phyloP scores from a whole-genome alignment of 2,888 invertebrate genomes.

The Oxytorus armatus region DNA sequence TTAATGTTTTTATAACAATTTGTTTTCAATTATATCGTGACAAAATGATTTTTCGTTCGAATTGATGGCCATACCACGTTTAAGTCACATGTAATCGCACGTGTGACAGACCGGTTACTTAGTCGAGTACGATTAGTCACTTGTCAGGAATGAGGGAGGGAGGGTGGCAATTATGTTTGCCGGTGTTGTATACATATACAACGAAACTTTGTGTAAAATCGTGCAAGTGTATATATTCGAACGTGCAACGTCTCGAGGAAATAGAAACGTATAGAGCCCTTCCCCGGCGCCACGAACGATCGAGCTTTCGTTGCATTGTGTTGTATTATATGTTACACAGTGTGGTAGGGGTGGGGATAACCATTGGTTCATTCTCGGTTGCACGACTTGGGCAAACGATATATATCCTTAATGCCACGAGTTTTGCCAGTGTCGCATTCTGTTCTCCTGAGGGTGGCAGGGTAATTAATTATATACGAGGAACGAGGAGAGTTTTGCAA shows the following conservation, averaged over 20 bases:
- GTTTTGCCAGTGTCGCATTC: constrained; percentile 56
- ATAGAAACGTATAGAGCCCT: constrained; percentile 61
- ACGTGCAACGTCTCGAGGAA: constrained; percentile 31
- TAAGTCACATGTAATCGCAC: constrained; percentile 52
- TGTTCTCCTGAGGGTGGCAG: constrained; percentile 62
- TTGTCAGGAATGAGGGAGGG: constrained; percentile 54
- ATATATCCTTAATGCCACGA: constrained; percentile 46
- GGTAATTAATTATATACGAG: constrained; percentile 78
- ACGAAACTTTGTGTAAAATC: constrained; percentile 14
- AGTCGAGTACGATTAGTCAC: constrained; percentile 63
- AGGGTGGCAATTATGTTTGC: constrained; percentile 23
- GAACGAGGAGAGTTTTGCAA: constrained; percentile 28
- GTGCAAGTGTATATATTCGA: constrained; percentile 3
- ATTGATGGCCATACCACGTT: constrained; percentile 11
- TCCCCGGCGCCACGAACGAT: not conserved
- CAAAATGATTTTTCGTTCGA: not conserved
- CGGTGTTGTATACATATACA: constrained; percentile 6
- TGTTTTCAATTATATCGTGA: not conserved
- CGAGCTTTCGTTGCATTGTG: constrained; percentile 26
- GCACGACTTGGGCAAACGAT: constrained; percentile 35
- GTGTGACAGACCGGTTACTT: constrained; percentile 64
- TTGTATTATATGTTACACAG: constrained; percentile 3
- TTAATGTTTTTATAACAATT: too few species aligned
- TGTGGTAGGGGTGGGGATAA: constrained; percentile 26
- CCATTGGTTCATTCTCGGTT: constrained; percentile 41